Percentiles rank a stretch among this genome's conserved stretches.
These are phyloP conservation scores for Amphibalanus amphitrite DNA, from an alignment of 1,140 invertebrate genomes.

Conservation along the genomic window DNA sequence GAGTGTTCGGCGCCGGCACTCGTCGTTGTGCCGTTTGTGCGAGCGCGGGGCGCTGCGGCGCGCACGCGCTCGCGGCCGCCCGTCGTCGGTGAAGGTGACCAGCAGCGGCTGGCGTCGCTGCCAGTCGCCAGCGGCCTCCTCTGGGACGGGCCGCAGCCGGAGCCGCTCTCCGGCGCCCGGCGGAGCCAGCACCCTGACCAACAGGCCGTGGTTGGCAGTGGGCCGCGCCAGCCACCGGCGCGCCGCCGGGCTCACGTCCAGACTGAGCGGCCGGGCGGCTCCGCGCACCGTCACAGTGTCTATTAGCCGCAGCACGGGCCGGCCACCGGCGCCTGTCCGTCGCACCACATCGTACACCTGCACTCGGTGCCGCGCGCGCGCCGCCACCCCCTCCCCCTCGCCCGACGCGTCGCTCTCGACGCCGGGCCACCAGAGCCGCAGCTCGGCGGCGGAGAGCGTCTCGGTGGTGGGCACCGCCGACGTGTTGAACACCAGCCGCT, in stretches of 20 bases:
- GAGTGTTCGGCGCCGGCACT: slow-evolving; percentile 66
- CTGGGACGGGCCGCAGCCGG: slow-evolving; percentile 44
- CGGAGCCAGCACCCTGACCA: slow-evolving; percentile 42
- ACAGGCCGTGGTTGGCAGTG: slow-evolving; percentile 57
- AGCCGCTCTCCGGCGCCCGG: slow-evolving; percentile 31
- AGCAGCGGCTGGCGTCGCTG: slow-evolving; percentile 36
- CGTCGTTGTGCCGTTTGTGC: slow-evolving; percentile 44
- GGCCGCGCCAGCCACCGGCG: slow-evolving; percentile 57
- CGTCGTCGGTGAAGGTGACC: slow-evolving; percentile 75
- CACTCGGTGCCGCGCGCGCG: slow-evolving; percentile 37
- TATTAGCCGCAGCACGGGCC: slow-evolving; percentile 53
- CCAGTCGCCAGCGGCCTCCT: slow-evolving; percentile 28
- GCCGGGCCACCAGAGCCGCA: slow-evolving; percentile 36
- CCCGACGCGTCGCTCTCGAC: slow-evolving; percentile 21
- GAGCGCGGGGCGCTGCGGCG: slow-evolving; percentile 33
- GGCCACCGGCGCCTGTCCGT: slow-evolving; percentile 29
- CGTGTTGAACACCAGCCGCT: slow-evolving; percentile 45
- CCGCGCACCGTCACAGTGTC: slow-evolving; percentile 52
- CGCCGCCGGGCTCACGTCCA: slow-evolving; percentile 67
- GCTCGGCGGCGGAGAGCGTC: slow-evolving; percentile 59
- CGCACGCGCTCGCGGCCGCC: slow-evolving; percentile 21
- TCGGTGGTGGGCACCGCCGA: slow-evolving; percentile 50
- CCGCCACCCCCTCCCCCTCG: slow-evolving; percentile 21
- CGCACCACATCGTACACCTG: slow-evolving; percentile 58
- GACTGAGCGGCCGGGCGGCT: slow-evolving; percentile 14